Percentiles rank a stretch among this genome's conserved stretches.
phyloP scores from a whole-genome alignment of 2,888 invertebrate genomes.

The Aplocera efformata region DNA sequence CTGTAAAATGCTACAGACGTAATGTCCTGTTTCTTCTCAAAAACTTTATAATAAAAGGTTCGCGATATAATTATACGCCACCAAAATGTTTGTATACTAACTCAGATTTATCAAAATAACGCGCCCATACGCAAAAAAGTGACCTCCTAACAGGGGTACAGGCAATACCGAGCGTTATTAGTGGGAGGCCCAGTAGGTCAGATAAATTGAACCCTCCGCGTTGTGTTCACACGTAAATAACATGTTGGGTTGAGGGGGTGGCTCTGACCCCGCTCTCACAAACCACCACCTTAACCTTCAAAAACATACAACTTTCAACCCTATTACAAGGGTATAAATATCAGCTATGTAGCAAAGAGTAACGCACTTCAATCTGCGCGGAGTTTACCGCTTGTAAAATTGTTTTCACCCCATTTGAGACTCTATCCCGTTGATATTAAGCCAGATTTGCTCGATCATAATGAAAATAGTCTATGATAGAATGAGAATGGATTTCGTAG shows the following conservation, averaged over 20 bases:
- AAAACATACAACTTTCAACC: constrained; percentile 8
- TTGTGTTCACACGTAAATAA: constrained; percentile 80
- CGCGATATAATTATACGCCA: constrained; percentile 8
- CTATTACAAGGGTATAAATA: constrained; percentile 5
- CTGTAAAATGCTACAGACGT: not conserved
- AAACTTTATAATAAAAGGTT: too few relatives aligned
- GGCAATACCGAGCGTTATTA: constrained; percentile 70
- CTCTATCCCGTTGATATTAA: constrained; percentile 36
- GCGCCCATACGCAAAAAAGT: constrained; percentile 40
- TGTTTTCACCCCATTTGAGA: constrained; percentile 22
- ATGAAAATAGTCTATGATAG: constrained; percentile 34
- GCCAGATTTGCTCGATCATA: constrained; percentile 19
- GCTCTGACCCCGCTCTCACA: constrained; percentile 39
- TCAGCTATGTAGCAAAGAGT: not conserved
- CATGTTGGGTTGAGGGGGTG: constrained; percentile 72
- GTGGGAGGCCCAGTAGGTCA: constrained; percentile 78
- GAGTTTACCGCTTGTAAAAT: constrained; percentile 26
- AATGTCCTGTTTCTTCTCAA: too few relatives aligned
- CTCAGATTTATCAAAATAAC: constrained; percentile 1
- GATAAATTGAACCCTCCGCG: constrained; percentile 78
- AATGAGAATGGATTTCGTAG: constrained; percentile 63
- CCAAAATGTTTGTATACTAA: too few relatives aligned
- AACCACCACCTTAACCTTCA: constrained; percentile 5
- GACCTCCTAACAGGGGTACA: constrained; percentile 49
- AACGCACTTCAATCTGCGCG: constrained; percentile 16